Conservation (phyloP, 2,113 vertebrate species). For the Sclerurus mexicanus region DNA sequence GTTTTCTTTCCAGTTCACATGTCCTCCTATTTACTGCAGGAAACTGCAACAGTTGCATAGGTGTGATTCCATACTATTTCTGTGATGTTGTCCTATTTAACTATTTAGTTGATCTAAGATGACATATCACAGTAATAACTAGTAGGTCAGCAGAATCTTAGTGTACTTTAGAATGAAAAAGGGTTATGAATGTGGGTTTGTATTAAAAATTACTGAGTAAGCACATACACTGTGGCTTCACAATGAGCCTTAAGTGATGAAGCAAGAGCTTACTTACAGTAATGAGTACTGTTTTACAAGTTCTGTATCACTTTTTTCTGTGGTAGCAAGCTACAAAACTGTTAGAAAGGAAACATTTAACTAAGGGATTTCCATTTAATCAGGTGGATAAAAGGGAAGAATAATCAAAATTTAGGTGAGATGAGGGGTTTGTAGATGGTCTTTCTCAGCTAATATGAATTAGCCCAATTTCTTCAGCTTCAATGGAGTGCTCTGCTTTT, state of each 20-base stretch:
- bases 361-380: neutral
- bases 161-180: neutral
- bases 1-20: neutral
- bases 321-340: neutral
- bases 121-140: neutral
- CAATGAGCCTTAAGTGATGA: neutral
- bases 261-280: neutral
- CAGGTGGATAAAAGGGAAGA: neutral
- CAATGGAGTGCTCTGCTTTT: neutral
- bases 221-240: neutral
- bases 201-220: neutral
- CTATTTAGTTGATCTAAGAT: neutral
- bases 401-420: neutral
- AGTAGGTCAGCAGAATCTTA: neutral
- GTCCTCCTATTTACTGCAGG: neutral
- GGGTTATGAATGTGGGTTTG: neutral
- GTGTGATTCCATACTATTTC: neutral
- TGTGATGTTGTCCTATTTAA: neutral
- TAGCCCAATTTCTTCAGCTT: neutral
- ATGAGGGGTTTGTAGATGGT: neutral
- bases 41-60: neutral
- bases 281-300: neutral
- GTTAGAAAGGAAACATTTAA: neutral
- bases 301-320: neutral
- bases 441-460: fast-evolving